Percentiles rank a stretch among this genome's conserved stretches.
These are phyloP conservation scores for Seira musarum DNA, from an alignment of 2,888 invertebrate genomes.

Conservation along the genomic window DNA sequence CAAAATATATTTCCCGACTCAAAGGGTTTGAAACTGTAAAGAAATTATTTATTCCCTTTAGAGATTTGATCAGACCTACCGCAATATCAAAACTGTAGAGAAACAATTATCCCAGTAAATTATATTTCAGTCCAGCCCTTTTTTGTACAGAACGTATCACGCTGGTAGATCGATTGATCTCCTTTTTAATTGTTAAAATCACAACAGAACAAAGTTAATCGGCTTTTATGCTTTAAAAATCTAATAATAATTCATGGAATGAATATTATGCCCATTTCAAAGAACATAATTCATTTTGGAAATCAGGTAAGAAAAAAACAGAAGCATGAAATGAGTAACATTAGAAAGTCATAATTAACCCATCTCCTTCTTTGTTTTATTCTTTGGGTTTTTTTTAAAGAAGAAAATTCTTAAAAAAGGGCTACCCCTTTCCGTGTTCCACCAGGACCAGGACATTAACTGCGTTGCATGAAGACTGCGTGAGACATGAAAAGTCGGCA, in stretches of 20 bases:
- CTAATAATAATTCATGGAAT: background rate
- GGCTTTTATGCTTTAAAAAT: background rate
- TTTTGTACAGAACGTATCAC: no score
- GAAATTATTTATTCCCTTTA: background rate
- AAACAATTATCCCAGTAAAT: background rate
- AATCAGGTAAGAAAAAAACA: background rate
- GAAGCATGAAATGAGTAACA: background rate
- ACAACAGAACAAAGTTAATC: no score
- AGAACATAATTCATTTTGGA: background rate
- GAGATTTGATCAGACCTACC: constrained; percentile 36
- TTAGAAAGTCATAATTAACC: background rate
- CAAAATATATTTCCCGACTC: background rate
- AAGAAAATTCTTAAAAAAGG: background rate
- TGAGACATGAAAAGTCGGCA: no score
- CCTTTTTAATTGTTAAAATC: no score
- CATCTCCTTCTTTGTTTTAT: no score
- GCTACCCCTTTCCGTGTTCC: constrained; percentile 4
- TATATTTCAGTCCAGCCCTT: background rate
- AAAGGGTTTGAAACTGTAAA: constrained; percentile 2
- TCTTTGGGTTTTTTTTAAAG: no score
- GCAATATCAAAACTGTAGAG: constrained; percentile 26
- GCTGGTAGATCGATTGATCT: no score
- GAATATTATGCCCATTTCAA: background rate
- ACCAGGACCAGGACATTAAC: constrained; percentile 22
- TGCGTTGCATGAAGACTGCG: no score